Base-by-base conservation (phyloP, 2,113 vertebrate species). In the Pelusios castaneus region DNA sequence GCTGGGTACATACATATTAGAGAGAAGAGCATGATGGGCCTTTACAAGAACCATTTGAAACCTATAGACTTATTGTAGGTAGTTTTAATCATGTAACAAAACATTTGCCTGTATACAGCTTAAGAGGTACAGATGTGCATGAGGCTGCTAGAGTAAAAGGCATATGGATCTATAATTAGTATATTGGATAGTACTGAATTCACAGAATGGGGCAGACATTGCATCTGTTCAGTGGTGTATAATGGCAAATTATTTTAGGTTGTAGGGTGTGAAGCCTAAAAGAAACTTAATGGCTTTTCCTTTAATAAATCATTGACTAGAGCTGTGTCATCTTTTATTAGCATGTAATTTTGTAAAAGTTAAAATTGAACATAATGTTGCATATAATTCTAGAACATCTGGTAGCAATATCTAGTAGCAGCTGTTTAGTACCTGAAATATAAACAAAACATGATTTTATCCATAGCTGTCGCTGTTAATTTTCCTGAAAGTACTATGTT, bases 381-480 rank as follows among this genome's bases (percentile, higher is more conserved):
- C 96, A 94, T 97, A 97, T 98, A 95, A 98, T 98, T 97, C 96
- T 76, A 29, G 94, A 97, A 96, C 98, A 98, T 98, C 98, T 98
- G 98, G 95, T 95, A 91, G 89, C 95, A 96, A 96, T 97, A 96
- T 95, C 93, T 95, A 73, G 94, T 55, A 97, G 91, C 98, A 98
- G 97, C 96, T 98, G 98, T 97, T 98, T 97, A 94, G 96, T 96
- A 98, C 98, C 98, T 98, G 97, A 95, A 97, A 95, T 95, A 97
- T 90, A 97, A 98, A 98, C 97, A 97, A 97, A 97, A 82, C 95
- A 41, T 95, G 90, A 94, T 96, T 95, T 95, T 95, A 91, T 88
- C 89, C 70, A 8, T 80, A 81, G 78, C 88, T 94, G 91, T 95
- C 80, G 80, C 29, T 63, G 89, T 91, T 96, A 85, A 89, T 96